Base-by-base conservation (phyloP, 1,140 invertebrate genomes). In the Zeugodacus cucurbitae region DNA sequence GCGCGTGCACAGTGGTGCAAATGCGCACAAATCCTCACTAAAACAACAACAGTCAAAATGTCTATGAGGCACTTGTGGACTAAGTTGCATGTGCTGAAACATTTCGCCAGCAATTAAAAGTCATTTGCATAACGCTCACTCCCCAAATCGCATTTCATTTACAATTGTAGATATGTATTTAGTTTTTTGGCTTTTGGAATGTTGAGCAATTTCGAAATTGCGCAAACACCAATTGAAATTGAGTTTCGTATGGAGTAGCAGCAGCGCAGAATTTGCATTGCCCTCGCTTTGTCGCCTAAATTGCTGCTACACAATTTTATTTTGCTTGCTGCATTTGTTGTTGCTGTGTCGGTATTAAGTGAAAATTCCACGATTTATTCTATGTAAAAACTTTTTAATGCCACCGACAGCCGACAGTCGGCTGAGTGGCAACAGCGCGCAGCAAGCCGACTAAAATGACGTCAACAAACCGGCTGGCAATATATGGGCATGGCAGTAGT, bases 141-240 rank as follows among this genome's bases (percentile, higher is more conserved):
- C 10, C 22, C 32, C 26, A 70, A 70, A 70, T 70, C 67, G 17
- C 34, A 70, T 20, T 70, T 70, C 6, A 54, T 14, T 54, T 7
- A 54, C 14, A 14, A n/a, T n/a, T n/a, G n/a, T n/a, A n/a, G n/a
- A n/a, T n/a, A n/a, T n/a, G n/a, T 17, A 17, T 54, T 17, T 54
- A 17, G 44, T 10, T 54, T 54, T 17, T 17, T 54, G 48, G 48
- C 14, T 3, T 54, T 54, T 17, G 34, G 22, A 34, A 41, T 74
- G 26, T 34, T 7, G 70, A 74, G 41, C 20, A 44, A 41, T 37
- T 20, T 34, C 34, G 17, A 74, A 74, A 82, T 54, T 48, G n/a
- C 74, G 48, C 41, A 82, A 82, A 82, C 41, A 41, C n/a, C 74
- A 82, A 82, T 82, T 82, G 74, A 82, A 82, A 82, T 82, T 26